Evolutionary conservation across 2,888 invertebrate genomes (phyloP), one percentile per base, ranked within the genome.

Genomic region (Invenusta paracnida): DNA sequence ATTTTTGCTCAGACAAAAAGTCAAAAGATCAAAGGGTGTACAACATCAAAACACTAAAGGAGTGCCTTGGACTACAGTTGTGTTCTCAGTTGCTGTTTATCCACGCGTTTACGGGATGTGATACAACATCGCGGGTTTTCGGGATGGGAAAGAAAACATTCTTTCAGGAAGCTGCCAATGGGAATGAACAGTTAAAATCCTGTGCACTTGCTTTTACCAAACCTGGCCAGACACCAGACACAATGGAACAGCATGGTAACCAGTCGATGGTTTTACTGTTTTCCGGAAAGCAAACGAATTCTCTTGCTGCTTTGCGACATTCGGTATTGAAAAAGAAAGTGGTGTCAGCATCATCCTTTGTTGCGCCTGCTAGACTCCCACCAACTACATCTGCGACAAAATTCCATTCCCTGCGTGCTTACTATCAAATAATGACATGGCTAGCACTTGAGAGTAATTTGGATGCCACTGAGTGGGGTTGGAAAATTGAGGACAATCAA

Each of bases 71-170:
- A 28, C 30, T 29, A 23, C 1, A 82, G 11, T 28, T 48, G 48
- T 86, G 86, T 31, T 30, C 31, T 82, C 81, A 82, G 27, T 17
- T 86, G 30, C 79, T 86, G 28, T 86, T 86, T 28, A 30, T 86
- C 5, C 86, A 86, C 29, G 86, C 85, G 25, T 86, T 86, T 30
- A 82, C 85, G n/a, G 86, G 86, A 2, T 86, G 86, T 82, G 86
- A 86, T 30, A 28, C 86, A 29, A 86, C 86, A 2, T 86, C 85
- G 23, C 27, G 85, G 23, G 30, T 86, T 1, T 86, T 86, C 79
- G 85, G 85, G 5, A 30, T 86, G 30, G 86, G 86, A 0, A 86
- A 83, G 82, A 86, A 86, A 67, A 28, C 82, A 25, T 2, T 29
- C n/a, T 86, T 86, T 29, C 82, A 86, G 66, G 82, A 86, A 85